Base-by-base conservation (phyloP, 2,888 invertebrate genomes). In the Stenichneumon culpator region DNA sequence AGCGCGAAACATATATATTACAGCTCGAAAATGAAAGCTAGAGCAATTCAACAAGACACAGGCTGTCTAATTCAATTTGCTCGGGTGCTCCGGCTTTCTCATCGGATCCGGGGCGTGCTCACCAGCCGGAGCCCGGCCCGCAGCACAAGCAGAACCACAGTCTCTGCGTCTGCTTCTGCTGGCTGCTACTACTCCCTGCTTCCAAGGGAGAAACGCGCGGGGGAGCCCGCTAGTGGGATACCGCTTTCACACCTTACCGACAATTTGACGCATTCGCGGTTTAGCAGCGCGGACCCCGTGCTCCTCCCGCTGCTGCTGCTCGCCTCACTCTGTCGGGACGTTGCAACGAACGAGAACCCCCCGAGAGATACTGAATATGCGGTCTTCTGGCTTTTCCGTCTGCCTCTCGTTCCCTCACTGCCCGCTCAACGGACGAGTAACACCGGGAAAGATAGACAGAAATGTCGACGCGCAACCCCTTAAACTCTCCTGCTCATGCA, bases 41-140 rank as follows among this genome's bases (percentile, higher is more conserved):
- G 87, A 87, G 88, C 89, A 88, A 89, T 89, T 88, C 88, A 87
- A 86, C 88, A 88, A 87, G 88, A 87, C 88, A 89, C 87, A 89
- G 87, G 85, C 89, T 89, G 89, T 89, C 89, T 89, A 89, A 89
- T 89, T 89, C 88, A 89, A 89, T 89, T 89, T 89, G 88, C 87
- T 87, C 82, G 84, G 82, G 85, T 85, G 86, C 89, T 88, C 89
- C 79, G 86, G 86, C 88, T 89, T 82, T 87, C 83, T 83, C 83
- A 83, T 83, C 74, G 83, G 83, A 79, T 74, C 73, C 73, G 22
- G 50, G 36, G 60, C 44, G 72, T 69, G 79, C 63, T 22, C 75
- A 50, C 57, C 54, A 52, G 47, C 47, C 75, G 67, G 63, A 77
- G 60, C 25, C 60, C 25, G 14, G 60, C 25, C 22, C 60, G 65